Percentiles rank a stretch among this genome's conserved stretches.
Conservation (phyloP, 1,140 invertebrate species). For the Diabrotica undecimpunctata region DNA sequence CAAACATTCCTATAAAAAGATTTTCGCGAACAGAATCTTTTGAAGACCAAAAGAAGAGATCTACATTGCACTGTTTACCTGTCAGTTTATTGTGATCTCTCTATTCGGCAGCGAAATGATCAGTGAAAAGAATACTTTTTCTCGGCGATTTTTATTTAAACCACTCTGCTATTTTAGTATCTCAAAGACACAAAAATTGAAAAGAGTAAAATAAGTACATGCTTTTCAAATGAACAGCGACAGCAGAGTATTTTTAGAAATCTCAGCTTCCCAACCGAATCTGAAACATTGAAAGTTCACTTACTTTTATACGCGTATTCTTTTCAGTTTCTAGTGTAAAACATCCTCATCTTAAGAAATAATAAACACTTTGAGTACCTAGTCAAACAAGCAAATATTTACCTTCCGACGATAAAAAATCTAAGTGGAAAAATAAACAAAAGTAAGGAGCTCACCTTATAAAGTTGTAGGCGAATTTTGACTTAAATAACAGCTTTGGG, state of each 20-base stretch:
- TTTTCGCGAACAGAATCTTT: too few species aligned
- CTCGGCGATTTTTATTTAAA: too few species aligned
- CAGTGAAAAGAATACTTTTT: too few species aligned
- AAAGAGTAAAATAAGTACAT: constrained; percentile 12
- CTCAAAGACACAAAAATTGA: constrained; percentile 1
- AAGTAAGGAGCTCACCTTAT: constrained; percentile 3
- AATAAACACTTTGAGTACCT: not conserved
- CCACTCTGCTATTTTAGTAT: not conserved
- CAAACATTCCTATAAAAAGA: too few species aligned
- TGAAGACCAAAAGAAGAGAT: too few species aligned
- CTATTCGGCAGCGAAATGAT: too few species aligned
- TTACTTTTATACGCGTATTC: not conserved
- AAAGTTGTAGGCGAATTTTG: not conserved
- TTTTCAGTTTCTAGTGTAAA: too few species aligned
- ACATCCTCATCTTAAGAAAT: not conserved
- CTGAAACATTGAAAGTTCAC: not conserved
- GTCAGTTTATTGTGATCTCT: too few species aligned
- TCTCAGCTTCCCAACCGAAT: constrained; percentile 1
- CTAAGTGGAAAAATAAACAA: constrained; percentile 15
- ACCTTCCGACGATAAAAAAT: not conserved
- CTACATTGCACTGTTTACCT: too few species aligned
- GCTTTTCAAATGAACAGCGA: constrained; percentile 3
- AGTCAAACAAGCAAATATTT: constrained; percentile 5
- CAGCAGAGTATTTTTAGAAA: constrained; percentile 13
- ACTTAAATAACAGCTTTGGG: not conserved